Percentiles rank a stretch among this genome's conserved stretches.
These are phyloP conservation scores for Meloidogyne floridensis DNA, from an alignment of 1,140 invertebrate species.

Conservation along the genomic window DNA sequence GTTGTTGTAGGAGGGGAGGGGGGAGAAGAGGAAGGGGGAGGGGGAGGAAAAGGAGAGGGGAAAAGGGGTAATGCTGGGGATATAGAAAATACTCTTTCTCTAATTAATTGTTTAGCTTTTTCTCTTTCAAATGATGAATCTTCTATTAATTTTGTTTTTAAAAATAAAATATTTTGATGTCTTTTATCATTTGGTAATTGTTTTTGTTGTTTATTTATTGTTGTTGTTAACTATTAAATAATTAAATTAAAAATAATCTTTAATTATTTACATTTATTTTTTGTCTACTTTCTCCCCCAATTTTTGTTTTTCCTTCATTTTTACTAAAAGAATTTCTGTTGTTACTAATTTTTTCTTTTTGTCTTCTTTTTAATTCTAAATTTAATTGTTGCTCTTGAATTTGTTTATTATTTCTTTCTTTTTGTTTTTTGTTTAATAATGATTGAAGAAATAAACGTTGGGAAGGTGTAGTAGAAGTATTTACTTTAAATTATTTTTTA, in stretches of 20 bases:
- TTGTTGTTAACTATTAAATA: not conserved
- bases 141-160: not conserved
- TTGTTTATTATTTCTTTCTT: not conserved
- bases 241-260: not conserved
- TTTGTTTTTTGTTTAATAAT: not conserved
- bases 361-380: not conserved
- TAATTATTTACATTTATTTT: not conserved
- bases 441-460: not conserved
- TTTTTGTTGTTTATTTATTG: too few relatives aligned
- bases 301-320: not conserved
- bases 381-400: not conserved
- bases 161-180: not conserved
- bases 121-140: not conserved
- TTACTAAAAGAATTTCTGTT: too few relatives aligned
- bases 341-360: not conserved
- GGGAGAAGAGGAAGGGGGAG: too few relatives aligned
- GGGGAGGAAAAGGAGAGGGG: too few relatives aligned
- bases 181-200: not conserved
- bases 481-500: not conserved
- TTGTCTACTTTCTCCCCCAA: not conserved
- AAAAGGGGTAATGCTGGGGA: not conserved
- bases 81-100: conserved; percentile 1
- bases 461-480: not conserved
- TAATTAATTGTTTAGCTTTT: not conserved
- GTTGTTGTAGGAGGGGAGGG: not conserved